phyloP scores from a whole-genome alignment of 30 jellyfish, hydroid and myxozoan species.

The Aurelia aurita region DNA sequence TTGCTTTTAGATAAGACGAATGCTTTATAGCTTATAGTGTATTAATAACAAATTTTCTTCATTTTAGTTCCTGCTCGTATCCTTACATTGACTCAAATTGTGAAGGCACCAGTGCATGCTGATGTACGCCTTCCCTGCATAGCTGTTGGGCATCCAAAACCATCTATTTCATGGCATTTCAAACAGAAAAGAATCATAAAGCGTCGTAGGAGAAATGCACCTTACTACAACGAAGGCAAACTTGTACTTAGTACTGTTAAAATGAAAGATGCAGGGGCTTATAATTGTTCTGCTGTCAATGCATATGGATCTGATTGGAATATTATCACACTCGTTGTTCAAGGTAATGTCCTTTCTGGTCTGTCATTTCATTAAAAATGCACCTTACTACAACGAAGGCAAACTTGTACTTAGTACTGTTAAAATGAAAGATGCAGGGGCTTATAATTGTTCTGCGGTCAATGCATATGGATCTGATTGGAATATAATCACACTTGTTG shows the following conservation, averaged over 20 bases:
- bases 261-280: conserved; percentile 75
- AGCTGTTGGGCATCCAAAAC: conserved; percentile 97
- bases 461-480: conserved; percentile 90
- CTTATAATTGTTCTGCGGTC: conserved; percentile 88
- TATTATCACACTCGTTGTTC: conserved; percentile 83
- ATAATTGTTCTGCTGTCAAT: conserved; percentile 91
- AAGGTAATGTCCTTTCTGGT: conserved; percentile 74
- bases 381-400: conserved; percentile 75
- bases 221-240: conserved; percentile 80
- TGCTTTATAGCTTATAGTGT: no score
- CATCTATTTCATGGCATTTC: conserved; percentile 78
- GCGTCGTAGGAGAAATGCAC: conserved; percentile 72
- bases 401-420: conserved; percentile 68
- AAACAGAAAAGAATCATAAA: conserved; percentile 17
- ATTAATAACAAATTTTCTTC: no score
- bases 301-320: conserved; percentile 93
- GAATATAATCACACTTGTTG: conserved; percentile 85
- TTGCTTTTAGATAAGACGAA: no score
- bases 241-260: conserved; percentile 55
- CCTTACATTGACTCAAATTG: conserved; percentile 75
- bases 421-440: conserved; percentile 70
- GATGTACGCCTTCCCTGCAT: conserved; percentile 90
- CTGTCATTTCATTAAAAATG: no score
- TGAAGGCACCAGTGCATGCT: conserved; percentile 61
- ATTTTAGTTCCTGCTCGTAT: conserved; percentile 89